Base-by-base conservation (phyloP, 2,888 invertebrate species). In the Tortrix viridana region DNA sequence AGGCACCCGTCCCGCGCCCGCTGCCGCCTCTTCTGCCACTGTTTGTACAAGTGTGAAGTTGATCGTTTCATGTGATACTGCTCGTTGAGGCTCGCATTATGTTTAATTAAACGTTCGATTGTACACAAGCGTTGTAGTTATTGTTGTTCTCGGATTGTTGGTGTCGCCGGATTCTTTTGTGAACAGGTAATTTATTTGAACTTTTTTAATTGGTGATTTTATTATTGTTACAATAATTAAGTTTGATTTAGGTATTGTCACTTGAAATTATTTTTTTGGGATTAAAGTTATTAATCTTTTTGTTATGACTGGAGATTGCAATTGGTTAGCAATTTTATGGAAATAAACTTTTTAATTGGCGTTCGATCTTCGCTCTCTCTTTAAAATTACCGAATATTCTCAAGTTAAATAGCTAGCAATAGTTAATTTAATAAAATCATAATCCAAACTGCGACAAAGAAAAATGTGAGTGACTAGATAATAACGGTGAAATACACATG, bases 41-140 rank as follows among this genome's bases (percentile, higher is more conserved):
- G 85, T 88, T 90, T 89, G 85, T 85, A 91, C 89, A 90, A 91
- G 89, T 91, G 90, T 86, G 88, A 89, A 90, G 87, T 90, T 89
- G 89, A 89, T 89, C 89, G 89, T 88, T 89, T 86, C 82, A 86
- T 89, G 88, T 88, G 89, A 88, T 89, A 89, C 32, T 82, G 81
- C 86, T 85, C 81, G 85, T 85, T 81, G 82, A 79, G 76, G 81
- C 82, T 86, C 83, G 81, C 85, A 88, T 88, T 88, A 89, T 90
- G 90, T 89, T 88, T 85, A 85, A 88, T 86, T 86, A 82, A 88
- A 81, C 83, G 84, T 85, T 84, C 81, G 82, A 82, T 86, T 84
- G 85, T 83, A 79, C 86, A 86, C 63, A 58, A 58, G 82, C 84
- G 81, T 85, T 85, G 79, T 79, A 85, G 83, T 72, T 78, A 77